Base-by-base conservation (phyloP, 2,113 vertebrate genomes). In the Dipodomys spectabilis region DNA sequence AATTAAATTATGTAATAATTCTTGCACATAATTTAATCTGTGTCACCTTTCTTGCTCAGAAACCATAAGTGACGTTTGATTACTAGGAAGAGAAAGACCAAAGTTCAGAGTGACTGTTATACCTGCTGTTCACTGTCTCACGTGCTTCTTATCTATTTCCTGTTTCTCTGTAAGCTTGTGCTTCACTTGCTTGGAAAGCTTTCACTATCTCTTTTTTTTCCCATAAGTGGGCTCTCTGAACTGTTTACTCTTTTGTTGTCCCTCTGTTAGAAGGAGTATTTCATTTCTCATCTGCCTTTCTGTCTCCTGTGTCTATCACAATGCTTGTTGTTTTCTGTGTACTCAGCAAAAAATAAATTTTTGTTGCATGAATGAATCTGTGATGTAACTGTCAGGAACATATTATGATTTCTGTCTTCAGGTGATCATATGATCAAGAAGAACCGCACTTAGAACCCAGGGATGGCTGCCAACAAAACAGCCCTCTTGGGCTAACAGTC, bases 71-170 rank as follows among this genome's bases (percentile, higher is more conserved):
- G 72, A 88, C 86, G 74, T 74, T 45, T 53, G 78, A 35, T 83
- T 78, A 72, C 92, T 89, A 72, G 74, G 82, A 78, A 30, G 75
- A 83, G 80, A 92, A 86, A 92, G 80, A 93, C 32, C 72, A 35
- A 49, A 93, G 77, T 30, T 90, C 49, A 30, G 13, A 77, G 81
- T 71, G 30, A 11, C 82, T 88, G 87, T 53, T 20, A 60, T 53
- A 69, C 39, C 53, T 82, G 65, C n/a, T 77, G 18, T 62, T 78
- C 13, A 30, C 32, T 68, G 19, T 45, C 49, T 83, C n/a, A 11
- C 18, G 27, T 91, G 53, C 79, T 94, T 90, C 74, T 81, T 60
- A 28, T 32, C 81, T 91, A 1, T 90, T 80, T 92, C 30, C 30
- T 84, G 1, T 32, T 86, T 32, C 27, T 53, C 69, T 75, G 49